phyloP scores from a whole-genome alignment of 2,113 vertebrate species.

The Gambusia affinis region DNA sequence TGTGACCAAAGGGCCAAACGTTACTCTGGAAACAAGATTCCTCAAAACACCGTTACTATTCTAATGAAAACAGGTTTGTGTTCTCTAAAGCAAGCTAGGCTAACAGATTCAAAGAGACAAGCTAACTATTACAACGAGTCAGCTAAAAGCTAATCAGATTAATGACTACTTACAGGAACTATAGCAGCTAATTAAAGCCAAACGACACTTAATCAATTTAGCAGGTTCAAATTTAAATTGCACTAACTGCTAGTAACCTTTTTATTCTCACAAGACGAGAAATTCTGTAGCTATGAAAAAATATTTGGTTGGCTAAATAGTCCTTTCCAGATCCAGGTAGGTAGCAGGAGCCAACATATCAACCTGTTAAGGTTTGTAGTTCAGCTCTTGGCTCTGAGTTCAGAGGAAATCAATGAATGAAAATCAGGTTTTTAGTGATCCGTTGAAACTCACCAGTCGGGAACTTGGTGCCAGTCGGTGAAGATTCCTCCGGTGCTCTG shows the following conservation, averaged over 20 bases:
- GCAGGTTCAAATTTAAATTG: not conserved
- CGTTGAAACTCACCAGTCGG: slow-evolving; percentile 83
- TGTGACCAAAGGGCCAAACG: not conserved
- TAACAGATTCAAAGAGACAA: not conserved
- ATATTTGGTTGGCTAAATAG: not conserved
- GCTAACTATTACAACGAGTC: not conserved
- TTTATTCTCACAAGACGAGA: not conserved
- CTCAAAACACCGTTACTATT: not conserved
- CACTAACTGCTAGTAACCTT: not conserved
- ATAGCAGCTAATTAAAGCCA: not conserved
- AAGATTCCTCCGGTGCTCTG: slow-evolving; percentile 90
- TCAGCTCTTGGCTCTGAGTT: too few species aligned
- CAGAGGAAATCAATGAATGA: not conserved
- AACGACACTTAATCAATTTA: too few species aligned
- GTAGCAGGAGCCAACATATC: not conserved
- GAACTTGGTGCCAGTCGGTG: slow-evolving; percentile 87
- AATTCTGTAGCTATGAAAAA: not conserved
- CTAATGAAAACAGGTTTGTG: not conserved
- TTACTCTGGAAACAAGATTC: too few species aligned
- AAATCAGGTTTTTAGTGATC: not conserved
- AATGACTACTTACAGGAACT: not conserved
- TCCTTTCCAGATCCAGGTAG: not conserved
- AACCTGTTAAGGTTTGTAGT: too few species aligned
- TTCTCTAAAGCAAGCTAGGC: not conserved
- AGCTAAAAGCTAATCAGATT: not conserved